Conservation (phyloP, 2,888 invertebrate species). For the Drosophila koepferae region DNA sequence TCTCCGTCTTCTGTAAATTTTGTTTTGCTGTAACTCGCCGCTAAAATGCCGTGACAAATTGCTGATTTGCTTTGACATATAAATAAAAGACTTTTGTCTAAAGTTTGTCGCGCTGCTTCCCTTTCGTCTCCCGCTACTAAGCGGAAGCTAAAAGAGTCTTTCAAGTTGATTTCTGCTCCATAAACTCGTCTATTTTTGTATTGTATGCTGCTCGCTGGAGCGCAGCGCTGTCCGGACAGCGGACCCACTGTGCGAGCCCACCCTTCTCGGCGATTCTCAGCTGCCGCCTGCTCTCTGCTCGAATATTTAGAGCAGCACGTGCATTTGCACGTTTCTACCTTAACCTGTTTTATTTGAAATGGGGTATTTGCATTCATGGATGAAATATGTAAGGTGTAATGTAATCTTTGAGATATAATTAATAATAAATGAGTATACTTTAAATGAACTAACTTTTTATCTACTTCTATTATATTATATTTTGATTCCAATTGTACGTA, state of each 20-base stretch:
- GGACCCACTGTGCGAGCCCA: constrained; percentile 18
- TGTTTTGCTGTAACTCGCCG: constrained; percentile 9
- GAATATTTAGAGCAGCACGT: constrained; percentile 74
- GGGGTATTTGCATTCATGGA: constrained; percentile 4
- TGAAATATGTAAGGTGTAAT: neutral
- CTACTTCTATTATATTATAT: neutral
- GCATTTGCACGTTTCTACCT: constrained; percentile 72
- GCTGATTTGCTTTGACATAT: constrained; percentile 76
- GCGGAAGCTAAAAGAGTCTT: constrained; percentile 79
- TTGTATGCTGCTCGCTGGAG: constrained; percentile 66
- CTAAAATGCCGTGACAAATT: constrained; percentile 74
- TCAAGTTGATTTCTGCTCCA: constrained; percentile 79
- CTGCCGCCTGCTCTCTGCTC: constrained; percentile 24
- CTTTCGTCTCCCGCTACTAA: constrained; percentile 35
- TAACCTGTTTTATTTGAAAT: neutral
- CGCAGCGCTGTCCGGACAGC: constrained; percentile 40
- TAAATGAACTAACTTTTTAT: neutral
- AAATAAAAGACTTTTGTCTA: constrained; percentile 54
- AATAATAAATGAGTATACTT: no score
- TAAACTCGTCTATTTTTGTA: constrained; percentile 77
- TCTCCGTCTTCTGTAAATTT: constrained; percentile 7
- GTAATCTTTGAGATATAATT: neutral
- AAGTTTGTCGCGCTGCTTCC: constrained; percentile 51
- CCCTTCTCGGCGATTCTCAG: constrained; percentile 21
- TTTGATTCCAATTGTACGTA: neutral